Evolutionary conservation across 2,888 invertebrate genomes (phyloP), one percentile per base, ranked within the genome.

Genomic region (Eupithecia dodoneata): DNA sequence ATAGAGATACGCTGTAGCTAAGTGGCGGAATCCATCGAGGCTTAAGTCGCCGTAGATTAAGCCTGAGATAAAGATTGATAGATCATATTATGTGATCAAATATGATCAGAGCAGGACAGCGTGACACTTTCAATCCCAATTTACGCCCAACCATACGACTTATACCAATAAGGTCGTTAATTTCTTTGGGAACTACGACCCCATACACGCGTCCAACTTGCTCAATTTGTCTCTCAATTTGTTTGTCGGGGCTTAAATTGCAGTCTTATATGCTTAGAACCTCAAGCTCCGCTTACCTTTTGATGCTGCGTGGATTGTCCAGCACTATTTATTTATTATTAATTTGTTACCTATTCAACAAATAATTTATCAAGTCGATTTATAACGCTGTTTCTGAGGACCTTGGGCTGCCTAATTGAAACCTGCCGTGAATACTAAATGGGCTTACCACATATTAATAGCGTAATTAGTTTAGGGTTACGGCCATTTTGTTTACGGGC

Each of bases 401-500:
- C 79, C 81, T 78, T 75, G 80, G 59, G 77, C 30, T 55, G 55
- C 76, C 75, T 76, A 80, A 82, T 81, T 81, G 79, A 79, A 79
- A 76, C 81, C 73, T 81, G 76, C 59, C 74, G 65, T 81, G 80
- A 80, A 81, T 82, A 76, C 79, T 77, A 82, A 81, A 76, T 49
- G 18, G 41, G 49, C 72, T 76, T 76, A 76, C 76, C 75, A 75
- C 75, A 78, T 76, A 71, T 72, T 75, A 73, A 81, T 78, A 74
- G 78, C 78, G 80, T 79, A 72, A 78, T 80, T 77, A 75, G 52
- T 65, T 76, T 72, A 69, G 41, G 12, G 69, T 74, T 72, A 63
- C 66, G 74, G 67, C 72, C 49, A 73, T 66, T 79, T 76, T 73
- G 76, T 75, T 70, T 78, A 73, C 76, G 76, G 69, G 76, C 63